phyloP scores from a whole-genome alignment of 1,140 invertebrate genomes.

The Monochamus saltuarius region DNA sequence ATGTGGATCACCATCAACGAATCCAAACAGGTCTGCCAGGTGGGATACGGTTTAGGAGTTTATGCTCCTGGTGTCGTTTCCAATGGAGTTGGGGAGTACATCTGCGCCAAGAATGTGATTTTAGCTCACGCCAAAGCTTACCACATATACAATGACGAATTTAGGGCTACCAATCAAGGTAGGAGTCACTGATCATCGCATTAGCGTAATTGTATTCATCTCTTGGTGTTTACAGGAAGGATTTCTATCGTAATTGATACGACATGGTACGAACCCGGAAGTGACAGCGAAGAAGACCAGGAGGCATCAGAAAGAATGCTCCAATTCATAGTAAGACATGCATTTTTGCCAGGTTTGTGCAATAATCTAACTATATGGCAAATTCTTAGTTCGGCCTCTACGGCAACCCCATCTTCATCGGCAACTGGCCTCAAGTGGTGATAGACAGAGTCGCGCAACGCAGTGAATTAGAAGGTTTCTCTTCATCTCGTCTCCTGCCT shows the following conservation, averaged over 20 bases:
- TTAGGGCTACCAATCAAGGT: slow-evolving; percentile 9
- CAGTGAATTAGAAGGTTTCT: slow-evolving; percentile 50
- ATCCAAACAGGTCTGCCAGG: slow-evolving; percentile 58
- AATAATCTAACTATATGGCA: no score
- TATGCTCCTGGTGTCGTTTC: slow-evolving; percentile 34
- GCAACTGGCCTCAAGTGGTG: slow-evolving; percentile 58
- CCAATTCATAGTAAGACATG: no score
- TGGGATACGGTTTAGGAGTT: not conserved
- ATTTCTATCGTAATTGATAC: no score
- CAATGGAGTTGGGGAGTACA: slow-evolving; percentile 35
- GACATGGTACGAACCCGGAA: no score
- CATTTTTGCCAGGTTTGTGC: no score
- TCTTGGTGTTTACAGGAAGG: no score
- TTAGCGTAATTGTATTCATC: no score
- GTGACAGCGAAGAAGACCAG: no score
- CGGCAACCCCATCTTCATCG: slow-evolving; percentile 55
- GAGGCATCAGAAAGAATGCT: not conserved
- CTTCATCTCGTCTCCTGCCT: slow-evolving; percentile 52
- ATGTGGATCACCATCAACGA: slow-evolving; percentile 74
- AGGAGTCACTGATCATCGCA: no score
- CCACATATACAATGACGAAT: slow-evolving; percentile 40
- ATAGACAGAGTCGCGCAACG: slow-evolving; percentile 49
- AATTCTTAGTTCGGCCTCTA: slow-evolving; percentile 43
- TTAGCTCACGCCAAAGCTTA: slow-evolving; percentile 36
- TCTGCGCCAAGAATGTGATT: slow-evolving; percentile 34